phyloP scores from a whole-genome alignment of 1,140 invertebrate genomes.

The Diabrotica undecimpunctata region DNA sequence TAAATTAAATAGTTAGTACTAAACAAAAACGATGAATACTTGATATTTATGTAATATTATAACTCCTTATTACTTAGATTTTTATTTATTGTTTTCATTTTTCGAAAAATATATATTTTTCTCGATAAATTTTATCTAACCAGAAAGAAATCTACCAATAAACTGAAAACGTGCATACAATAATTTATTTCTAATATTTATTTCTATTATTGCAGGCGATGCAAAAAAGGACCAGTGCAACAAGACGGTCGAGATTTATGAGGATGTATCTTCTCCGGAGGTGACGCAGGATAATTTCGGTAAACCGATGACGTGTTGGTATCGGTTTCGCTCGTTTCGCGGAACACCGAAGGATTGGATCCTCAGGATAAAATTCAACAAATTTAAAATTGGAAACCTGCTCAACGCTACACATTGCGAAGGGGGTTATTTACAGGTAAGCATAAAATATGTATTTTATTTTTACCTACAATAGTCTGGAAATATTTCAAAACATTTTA shows the following conservation, averaged over 20 bases:
- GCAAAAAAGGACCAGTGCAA: conserved; percentile 77
- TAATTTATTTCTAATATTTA: no score
- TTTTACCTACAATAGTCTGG: no score
- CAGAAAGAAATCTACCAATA: no score
- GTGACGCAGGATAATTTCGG: conserved; percentile 78
- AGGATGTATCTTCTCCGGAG: conserved; percentile 81
- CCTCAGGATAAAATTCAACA: conserved; percentile 82
- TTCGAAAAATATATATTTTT: no score
- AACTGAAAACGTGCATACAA: no score
- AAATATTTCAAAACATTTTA: no score
- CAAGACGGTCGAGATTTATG: conserved; percentile 88
- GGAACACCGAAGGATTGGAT: conserved; percentile 84
- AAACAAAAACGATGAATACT: no score
- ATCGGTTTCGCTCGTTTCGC: conserved; percentile 79
- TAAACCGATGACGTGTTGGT: conserved; percentile 81
- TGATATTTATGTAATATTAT: no score
- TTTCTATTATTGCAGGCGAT: conserved; percentile 53
- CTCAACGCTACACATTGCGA: conserved; percentile 81
- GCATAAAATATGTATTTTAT: neutral
- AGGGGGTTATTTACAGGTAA: conserved; percentile 82
- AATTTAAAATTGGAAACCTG: conserved; percentile 84
- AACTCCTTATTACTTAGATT: no score
- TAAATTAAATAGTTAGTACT: no score
- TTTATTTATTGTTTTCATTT: no score
- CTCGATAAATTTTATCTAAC: no score